These are phyloP conservation scores for Darevskia nairensis DNA, from an alignment of 2,797 vertebrate genomes.

Conservation along the genomic window DNA sequence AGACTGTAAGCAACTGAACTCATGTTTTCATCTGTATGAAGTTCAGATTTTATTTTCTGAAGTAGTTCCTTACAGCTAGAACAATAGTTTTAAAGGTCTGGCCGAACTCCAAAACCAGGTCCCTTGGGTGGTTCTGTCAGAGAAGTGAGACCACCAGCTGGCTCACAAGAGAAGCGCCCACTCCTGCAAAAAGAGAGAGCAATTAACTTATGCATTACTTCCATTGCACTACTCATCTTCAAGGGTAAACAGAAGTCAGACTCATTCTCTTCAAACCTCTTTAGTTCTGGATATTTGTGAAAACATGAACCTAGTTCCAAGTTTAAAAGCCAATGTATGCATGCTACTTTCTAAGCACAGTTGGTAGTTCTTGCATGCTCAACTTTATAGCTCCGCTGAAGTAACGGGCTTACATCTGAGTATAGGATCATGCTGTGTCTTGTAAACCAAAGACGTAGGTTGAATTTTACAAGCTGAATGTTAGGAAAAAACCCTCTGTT, in stretches of 20 bases:
- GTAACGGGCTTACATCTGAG: neutral
- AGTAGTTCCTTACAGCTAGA: slow-evolving; percentile 35
- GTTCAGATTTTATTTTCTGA: slow-evolving; percentile 25
- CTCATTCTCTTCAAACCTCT: neutral
- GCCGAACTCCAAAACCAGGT: slow-evolving; percentile 92
- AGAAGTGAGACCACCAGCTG: slow-evolving; percentile 93
- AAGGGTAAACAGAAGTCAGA: neutral
- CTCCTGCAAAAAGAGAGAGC: slow-evolving; percentile 77
- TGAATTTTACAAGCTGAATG: neutral
- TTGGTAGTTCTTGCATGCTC: neutral
- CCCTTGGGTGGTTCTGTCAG: slow-evolving; percentile 91
- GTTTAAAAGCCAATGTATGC: neutral
- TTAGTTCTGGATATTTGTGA: neutral
- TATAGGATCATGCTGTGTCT: too few relatives aligned
- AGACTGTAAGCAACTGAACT: neutral
- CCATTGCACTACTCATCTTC: neutral
- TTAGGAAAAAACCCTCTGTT: neutral
- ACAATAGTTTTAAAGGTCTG: slow-evolving; percentile 85
- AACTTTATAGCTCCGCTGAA: neutral
- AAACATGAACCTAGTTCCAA: neutral
- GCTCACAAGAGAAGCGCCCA: slow-evolving; percentile 97
- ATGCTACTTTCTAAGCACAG: neutral
- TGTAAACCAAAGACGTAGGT: neutral
- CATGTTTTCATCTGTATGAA: neutral
- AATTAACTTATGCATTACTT: slow-evolving; percentile 5